These are phyloP conservation scores for Teleogryllus occipitalis DNA, from an alignment of 1,140 invertebrate species.

Conservation along the genomic window DNA sequence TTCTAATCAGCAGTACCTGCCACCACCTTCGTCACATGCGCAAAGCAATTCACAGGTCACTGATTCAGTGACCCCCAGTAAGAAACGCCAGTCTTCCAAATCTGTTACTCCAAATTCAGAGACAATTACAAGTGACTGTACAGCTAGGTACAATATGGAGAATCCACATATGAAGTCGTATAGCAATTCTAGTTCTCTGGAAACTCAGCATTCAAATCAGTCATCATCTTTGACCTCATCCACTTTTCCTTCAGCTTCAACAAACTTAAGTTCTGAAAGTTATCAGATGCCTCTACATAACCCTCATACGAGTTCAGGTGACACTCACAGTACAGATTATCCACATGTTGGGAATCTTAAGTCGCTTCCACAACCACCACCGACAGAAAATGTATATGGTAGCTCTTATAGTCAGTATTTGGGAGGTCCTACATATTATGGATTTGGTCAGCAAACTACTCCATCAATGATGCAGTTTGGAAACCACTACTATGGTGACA, in stretches of 20 bases:
- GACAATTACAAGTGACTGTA: neutral
- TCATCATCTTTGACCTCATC: neutral
- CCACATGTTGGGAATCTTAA: neutral
- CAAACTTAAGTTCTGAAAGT: neutral
- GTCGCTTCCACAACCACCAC: neutral
- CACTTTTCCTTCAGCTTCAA: neutral
- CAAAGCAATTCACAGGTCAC: neutral
- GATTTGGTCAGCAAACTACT: conserved; percentile 7
- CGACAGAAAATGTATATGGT: neutral
- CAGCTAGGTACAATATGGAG: neutral
- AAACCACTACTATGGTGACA: conserved; percentile 11
- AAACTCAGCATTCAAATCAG: neutral
- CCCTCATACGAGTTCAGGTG: neutral
- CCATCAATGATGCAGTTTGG: neutral
- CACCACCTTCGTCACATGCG: neutral
- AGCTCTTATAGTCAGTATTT: conserved; percentile 4
- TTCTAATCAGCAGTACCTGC: neutral
- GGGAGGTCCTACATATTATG: conserved; percentile 10
- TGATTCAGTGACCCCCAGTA: neutral
- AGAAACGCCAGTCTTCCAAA: neutral
- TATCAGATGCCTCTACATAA: neutral
- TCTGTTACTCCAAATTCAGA: neutral
- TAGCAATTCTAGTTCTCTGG: neutral
- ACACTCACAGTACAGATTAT: neutral
- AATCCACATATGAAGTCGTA: neutral